A percentile compares a stretch with the other conserved stretches of the same genome.
These are phyloP conservation scores for Anabacerthia variegaticeps DNA, from an alignment of 2,797 vertebrate genomes.

Conservation along the genomic window DNA sequence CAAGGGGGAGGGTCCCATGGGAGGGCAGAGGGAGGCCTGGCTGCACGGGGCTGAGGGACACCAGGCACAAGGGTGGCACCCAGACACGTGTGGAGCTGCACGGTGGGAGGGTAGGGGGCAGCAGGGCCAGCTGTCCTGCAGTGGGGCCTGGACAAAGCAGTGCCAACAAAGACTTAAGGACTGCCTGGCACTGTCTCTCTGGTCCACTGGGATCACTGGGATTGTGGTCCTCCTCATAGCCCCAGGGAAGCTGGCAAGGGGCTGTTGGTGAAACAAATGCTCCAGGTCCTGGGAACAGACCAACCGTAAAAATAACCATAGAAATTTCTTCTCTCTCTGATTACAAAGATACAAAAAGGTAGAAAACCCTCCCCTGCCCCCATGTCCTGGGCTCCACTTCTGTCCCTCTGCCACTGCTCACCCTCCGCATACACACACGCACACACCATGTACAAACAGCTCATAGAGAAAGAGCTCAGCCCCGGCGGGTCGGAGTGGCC, in stretches of 20 bases:
- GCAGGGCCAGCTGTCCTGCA: background rate
- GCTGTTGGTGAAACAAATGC: constrained; percentile 46
- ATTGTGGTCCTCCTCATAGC: background rate
- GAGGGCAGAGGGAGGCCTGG: background rate
- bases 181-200: background rate
- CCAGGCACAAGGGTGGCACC: background rate
- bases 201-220: background rate
- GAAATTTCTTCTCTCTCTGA: constrained; percentile 90
- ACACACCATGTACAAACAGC: background rate
- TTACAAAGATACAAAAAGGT: constrained; percentile 99
- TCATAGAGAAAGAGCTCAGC: constrained; percentile 23
- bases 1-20: fast-evolving
- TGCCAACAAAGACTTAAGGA: background rate
- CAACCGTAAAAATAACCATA: constrained; percentile 90
- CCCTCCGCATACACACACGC: background rate
- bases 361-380: constrained; percentile 86
- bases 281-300: constrained; percentile 69
- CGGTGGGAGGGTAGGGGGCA: background rate
- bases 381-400: background rate
- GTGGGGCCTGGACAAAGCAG: background rate
- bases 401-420: background rate
- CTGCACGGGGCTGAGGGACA: background rate
- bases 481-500: background rate
- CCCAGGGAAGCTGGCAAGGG: background rate
- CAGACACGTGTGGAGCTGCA: background rate